Evolutionary conservation across 1,140 invertebrate species (phyloP), one percentile per base, ranked within the genome.

Genomic region (Anoplophora glabripennis): DNA sequence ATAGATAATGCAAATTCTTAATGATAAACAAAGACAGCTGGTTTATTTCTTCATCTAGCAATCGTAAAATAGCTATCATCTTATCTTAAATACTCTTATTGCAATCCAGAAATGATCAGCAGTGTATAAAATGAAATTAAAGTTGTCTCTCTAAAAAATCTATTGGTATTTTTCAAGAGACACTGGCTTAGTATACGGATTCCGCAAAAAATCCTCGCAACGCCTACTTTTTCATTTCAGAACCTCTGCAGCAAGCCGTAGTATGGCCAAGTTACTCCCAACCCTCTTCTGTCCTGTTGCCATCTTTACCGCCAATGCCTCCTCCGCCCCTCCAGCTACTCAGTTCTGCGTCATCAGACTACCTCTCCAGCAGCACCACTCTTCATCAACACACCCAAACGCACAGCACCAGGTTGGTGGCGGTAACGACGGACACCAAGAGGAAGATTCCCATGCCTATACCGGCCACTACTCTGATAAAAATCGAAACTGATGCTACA

Each of bases 211-310:
- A 36, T 12, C 47, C 34, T 3, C 4, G 33, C 9, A n/a, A 12
- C n/a, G 17, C 3, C 1, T 18, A 18, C 11, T 45, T 53, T 33
- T 53, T 37, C 59, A 15, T 77, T 78, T 73, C 82, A 80, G 88
- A 90, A 75, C 82, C 87, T 70, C 80, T 86, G 73, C 87, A 88
- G 64, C 86, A 89, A 72, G 82, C 87, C 1, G 85, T 88, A n/a
- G 84, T 89, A 3, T 88, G 81, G 86, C 85, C 85, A 47, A 84
- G 81, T 67, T 83, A 85, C 65, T 80, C 81, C 45, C 85, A 80
- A 72, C 80, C 79, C 36, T 79, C 84, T 4, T 78, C 83, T 1
- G 73, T 86, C 15, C 72, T 86, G 28, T 76, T 87, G 40, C 85
- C 85, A 12, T 66, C 64, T 11, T 36, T 66, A 36, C 54, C 64